phyloP scores from a whole-genome alignment of 2,888 invertebrate genomes.

The Endomychus coccineus region DNA sequence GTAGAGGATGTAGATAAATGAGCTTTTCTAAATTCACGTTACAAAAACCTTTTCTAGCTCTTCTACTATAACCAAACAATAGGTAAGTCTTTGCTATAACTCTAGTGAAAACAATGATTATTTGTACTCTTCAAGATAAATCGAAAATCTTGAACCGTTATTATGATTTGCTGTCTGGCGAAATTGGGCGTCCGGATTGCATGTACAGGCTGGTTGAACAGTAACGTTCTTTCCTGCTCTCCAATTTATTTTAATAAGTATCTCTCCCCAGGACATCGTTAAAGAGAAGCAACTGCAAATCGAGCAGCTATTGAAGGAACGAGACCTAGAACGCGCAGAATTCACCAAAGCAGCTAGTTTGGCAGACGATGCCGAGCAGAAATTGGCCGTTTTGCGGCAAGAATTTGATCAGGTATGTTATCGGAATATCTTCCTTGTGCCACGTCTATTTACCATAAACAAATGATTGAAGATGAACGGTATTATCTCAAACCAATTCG shows the following conservation, averaged over 20 bases:
- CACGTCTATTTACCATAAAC: background rate
- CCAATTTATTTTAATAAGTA: slow-evolving; percentile 18
- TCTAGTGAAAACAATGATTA: no score
- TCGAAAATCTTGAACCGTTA: no score
- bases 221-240: background rate
- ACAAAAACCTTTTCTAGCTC: no score
- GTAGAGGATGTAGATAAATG: no score
- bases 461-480: background rate
- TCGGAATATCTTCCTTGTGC: background rate
- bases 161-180: slow-evolving; percentile 5
- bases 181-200: no score
- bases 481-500: background rate
- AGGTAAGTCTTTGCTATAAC: no score
- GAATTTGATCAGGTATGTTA: slow-evolving; percentile 57
- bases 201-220: no score
- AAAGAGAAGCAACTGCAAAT: slow-evolving; percentile 93
- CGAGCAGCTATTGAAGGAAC: slow-evolving; percentile 82
- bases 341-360: slow-evolving; percentile 76
- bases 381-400: slow-evolving; percentile 51
- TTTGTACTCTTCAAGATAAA: no score
- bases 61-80: no score
- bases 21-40: no score
- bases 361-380: slow-evolving; percentile 69
- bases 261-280: slow-evolving; percentile 64
- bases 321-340: slow-evolving; percentile 85